Base-by-base conservation (phyloP, 2,113 vertebrate genomes). In the Chloroceryle aenea region DNA sequence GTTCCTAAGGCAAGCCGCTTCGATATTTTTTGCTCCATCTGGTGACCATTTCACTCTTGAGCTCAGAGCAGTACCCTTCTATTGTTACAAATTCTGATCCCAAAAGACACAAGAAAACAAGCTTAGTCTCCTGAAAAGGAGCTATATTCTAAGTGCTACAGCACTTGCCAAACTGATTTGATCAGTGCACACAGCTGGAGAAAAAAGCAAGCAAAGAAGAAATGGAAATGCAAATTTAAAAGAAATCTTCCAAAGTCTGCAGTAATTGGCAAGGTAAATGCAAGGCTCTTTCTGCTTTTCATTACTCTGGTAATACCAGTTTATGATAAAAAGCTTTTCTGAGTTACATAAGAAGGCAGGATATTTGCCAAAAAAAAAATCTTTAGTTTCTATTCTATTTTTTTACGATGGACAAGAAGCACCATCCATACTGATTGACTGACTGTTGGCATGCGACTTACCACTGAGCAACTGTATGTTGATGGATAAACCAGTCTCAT, bases 401-500 rank as follows among this genome's bases (percentile, higher is more conserved):
- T 95, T 96, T 90, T 75, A 76, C 96, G 96, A 97, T 83, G 97
- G 97, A 97, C 97, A 89, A 97, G 93, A 95, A 97, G 93, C 42
- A 29, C 95, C 97, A 96, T 93, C 95, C 92, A 91, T 89, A 58
- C 95, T 97, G 97, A 98, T 85, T 96, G 98, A 98, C 97, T 96
- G 98, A 98, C 97, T 98, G 97, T 96, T 84, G 88, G 93, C 95
- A 89, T 87, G 94, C 18, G 18, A 97, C 98, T 98, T 97, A 99
- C 98, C 98, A 98, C 90, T 85, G 98, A 96, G 98, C 97, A 98
- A 96, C 97, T 98, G 98, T 98, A 98, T 87, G 97, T 98, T 95
- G 99, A 99, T 94, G 99, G 99, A 97, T 99, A 99, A 94, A 98
- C 98, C 96, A 98, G 98, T 95, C 98, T 98, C 96, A 98, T 98